Conservation (phyloP, 2,888 invertebrate species). For the Orthosia gracilis region DNA sequence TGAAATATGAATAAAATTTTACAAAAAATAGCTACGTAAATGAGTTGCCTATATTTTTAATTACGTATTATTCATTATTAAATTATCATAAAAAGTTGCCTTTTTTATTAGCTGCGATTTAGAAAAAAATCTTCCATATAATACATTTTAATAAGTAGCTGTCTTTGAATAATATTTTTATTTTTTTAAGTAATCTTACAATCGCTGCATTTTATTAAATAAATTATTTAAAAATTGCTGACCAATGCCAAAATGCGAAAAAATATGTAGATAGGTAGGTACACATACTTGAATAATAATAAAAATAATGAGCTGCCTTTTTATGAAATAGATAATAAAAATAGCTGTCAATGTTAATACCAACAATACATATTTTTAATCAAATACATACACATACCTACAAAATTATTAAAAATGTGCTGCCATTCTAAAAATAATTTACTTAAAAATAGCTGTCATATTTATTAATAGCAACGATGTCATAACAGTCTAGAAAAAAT, state of each 20-base stretch:
- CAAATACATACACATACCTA: not conserved
- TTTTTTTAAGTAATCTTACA: not conserved
- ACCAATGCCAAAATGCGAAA: not conserved
- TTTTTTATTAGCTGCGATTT: slow-evolving; percentile 1
- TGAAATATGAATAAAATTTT: not conserved
- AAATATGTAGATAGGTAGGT: not conserved
- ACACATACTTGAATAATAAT: not conserved
- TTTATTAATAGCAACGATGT: not conserved
- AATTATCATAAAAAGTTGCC: slow-evolving; percentile 29
- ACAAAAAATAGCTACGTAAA: not conserved
- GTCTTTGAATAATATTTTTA: not conserved
- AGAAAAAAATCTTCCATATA: not conserved
- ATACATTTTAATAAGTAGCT: not conserved
- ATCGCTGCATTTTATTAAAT: not conserved
- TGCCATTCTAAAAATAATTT: not conserved
- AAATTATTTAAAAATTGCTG: not conserved
- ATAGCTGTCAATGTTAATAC: slow-evolving; percentile 8
- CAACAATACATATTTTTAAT: not conserved
- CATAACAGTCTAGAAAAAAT: not conserved
- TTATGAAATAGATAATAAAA: not conserved
- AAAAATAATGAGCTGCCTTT: not conserved
- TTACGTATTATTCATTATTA: not conserved
- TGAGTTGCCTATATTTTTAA: slow-evolving; percentile 11
- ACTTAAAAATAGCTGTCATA: slow-evolving; percentile 9
- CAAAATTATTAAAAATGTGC: slow-evolving; percentile 2